These are phyloP conservation scores for Chouioia cunea DNA, from an alignment of 2,888 invertebrate species.

Conservation along the genomic window DNA sequence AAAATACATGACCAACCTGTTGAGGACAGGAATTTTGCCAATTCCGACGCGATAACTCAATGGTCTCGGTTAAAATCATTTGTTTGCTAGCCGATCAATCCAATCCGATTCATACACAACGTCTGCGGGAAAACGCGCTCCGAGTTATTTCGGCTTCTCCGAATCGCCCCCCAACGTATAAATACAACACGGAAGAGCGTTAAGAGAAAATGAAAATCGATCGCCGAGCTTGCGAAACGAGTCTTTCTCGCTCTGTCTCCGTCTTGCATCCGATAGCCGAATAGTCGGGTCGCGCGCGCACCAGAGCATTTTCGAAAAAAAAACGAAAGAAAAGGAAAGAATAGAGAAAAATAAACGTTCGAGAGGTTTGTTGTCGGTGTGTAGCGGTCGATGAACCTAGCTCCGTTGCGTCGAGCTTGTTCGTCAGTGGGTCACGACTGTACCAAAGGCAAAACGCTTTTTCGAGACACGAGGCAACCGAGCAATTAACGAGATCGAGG, in stretches of 20 bases:
- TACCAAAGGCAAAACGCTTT: too few relatives aligned
- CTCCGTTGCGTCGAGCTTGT: too few relatives aligned
- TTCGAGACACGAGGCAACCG: too few relatives aligned
- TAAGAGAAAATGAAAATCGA: constrained; percentile 42
- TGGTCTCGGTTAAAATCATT: constrained; percentile 5
- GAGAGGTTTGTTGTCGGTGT: too few relatives aligned
- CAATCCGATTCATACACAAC: not conserved
- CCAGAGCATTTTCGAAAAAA: not conserved
- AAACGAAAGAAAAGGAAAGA: not conserved
- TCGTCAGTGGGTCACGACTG: too few relatives aligned
- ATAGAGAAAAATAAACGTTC: constrained; percentile 7
- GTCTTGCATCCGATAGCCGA: constrained; percentile 20
- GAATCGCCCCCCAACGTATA: not conserved
- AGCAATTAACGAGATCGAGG: too few relatives aligned
- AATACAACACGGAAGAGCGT: not conserved
- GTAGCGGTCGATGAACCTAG: too few relatives aligned
- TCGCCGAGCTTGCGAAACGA: constrained; percentile 33
- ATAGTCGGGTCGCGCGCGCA: not conserved
- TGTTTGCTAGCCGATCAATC: not conserved
- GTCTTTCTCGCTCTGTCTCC: constrained; percentile 36
- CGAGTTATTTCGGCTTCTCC: not conserved
- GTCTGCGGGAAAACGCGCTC: constrained; percentile 8
- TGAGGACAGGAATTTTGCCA: constrained; percentile 15
- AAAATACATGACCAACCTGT: constrained; percentile 40
- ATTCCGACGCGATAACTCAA: constrained; percentile 8